These are phyloP conservation scores for Liposcelis brunnea DNA, from an alignment of 2,888 invertebrate genomes.

Conservation along the genomic window DNA sequence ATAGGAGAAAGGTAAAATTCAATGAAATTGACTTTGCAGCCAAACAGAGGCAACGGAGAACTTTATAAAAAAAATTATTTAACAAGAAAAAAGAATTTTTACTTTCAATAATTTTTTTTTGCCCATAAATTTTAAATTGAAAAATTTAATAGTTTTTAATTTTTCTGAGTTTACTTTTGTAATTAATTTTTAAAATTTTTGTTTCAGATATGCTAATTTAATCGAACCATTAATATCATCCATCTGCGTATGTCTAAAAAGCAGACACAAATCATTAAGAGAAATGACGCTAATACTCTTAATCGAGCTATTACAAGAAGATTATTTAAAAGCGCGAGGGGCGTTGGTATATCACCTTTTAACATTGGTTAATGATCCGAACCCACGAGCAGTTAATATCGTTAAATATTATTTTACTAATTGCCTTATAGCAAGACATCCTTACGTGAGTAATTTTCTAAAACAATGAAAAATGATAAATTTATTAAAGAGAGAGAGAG, in stretches of 20 bases:
- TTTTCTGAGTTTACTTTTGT: not conserved
- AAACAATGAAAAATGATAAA: no score
- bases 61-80: no score
- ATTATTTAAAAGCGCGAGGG: conserved; percentile 3
- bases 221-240: conserved; percentile 1
- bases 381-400: not conserved
- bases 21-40: no score
- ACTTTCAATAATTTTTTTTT: no score
- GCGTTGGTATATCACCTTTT: conserved; percentile 3
- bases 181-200: not conserved
- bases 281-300: not conserved
- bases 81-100: no score
- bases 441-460: no score
- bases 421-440: not conserved
- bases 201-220: conserved; percentile 1
- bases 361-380: not conserved
- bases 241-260: conserved; percentile 2
- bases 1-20: conserved; percentile 5
- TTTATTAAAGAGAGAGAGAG: no score
- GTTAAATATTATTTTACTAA: conserved; percentile 6
- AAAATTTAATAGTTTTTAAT: no score
- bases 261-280: not conserved
- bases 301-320: conserved; percentile 2
- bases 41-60: no score
- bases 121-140: no score